These are phyloP conservation scores for Conus betulinus DNA, from an alignment of 1,140 invertebrate genomes.

Conservation along the genomic window DNA sequence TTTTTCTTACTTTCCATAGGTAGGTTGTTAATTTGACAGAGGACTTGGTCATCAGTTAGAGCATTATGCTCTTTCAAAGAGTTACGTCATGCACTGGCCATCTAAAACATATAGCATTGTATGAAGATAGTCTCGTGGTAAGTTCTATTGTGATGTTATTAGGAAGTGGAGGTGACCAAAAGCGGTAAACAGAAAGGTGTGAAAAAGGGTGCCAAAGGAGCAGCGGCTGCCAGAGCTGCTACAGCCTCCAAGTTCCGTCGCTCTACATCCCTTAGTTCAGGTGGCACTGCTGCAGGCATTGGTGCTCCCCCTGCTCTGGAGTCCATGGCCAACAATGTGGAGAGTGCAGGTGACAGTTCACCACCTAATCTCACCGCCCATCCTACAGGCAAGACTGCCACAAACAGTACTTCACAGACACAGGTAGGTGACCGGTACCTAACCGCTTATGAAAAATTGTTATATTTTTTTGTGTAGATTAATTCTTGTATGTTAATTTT, in stretches of 20 bases:
- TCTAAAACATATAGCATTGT: no score
- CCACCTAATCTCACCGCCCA: slow-evolving; percentile 3
- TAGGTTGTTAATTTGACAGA: no score
- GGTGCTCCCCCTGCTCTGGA: slow-evolving; percentile 17
- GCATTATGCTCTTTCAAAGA: no score
- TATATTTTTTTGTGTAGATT: no score
- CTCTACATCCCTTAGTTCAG: neutral
- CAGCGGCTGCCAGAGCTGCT: slow-evolving; percentile 72
- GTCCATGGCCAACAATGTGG: slow-evolving; percentile 21
- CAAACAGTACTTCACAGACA: slow-evolving; percentile 33
- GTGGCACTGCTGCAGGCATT: neutral
- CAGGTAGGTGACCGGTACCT: slow-evolving; percentile 11
- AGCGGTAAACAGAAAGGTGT: slow-evolving; percentile 46
- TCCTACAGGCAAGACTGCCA: neutral
- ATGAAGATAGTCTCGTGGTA: no score
- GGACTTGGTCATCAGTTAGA: no score
- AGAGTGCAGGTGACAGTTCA: slow-evolving; percentile 13
- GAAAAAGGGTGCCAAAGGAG: slow-evolving; percentile 45
- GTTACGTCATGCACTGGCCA: no score
- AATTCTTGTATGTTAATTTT: no score
- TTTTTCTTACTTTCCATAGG: no score
- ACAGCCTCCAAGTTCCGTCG: slow-evolving; percentile 23
- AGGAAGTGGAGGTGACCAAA: slow-evolving; percentile 46
- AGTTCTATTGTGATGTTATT: neutral
- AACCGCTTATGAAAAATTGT: no score